A percentile compares a stretch with the other conserved stretches of the same genome.
Evolutionary conservation across 2,888 invertebrate genomes (phyloP).

Genomic region (Saturnia japonica): DNA sequence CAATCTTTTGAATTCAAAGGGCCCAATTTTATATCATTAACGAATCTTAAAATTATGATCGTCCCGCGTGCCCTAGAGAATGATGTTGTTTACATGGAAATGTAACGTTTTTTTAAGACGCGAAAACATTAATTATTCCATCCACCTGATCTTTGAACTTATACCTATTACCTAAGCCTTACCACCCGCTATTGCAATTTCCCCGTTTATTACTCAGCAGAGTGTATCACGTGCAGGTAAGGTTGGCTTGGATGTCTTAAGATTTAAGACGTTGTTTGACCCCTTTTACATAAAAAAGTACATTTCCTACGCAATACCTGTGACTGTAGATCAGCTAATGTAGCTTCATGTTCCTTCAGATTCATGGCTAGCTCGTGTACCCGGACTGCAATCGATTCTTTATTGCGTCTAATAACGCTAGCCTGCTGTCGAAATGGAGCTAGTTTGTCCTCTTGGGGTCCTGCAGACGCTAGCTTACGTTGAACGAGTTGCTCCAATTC

Average conservation of each 20-base stretch:
- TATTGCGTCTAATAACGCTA: conserved; percentile 89
- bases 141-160: too few relatives aligned
- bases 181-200: too few relatives aligned
- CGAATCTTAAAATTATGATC: neutral
- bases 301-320: conserved; percentile 49
- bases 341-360: conserved; percentile 82
- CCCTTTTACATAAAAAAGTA: too few relatives aligned
- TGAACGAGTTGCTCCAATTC: conserved; percentile 89
- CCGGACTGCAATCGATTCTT: conserved; percentile 87
- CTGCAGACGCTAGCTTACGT: conserved; percentile 84
- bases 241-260: too few relatives aligned
- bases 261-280: too few relatives aligned
- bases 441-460: conserved; percentile 87
- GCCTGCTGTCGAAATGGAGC: conserved; percentile 94
- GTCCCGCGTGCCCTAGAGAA: too few relatives aligned
- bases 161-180: too few relatives aligned
- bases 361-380: conserved; percentile 85
- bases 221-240: too few relatives aligned
- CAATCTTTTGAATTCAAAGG: neutral
- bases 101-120: too few relatives aligned
- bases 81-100: too few relatives aligned
- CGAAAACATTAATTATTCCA: too few relatives aligned
- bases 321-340: conserved; percentile 81
- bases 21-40: neutral
- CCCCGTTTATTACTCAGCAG: too few relatives aligned